Percentiles rank a stretch among this genome's conserved stretches.
Evolutionary conservation across 2,888 invertebrate species (phyloP).

Genomic region (Podotricha telesiphe): DNA sequence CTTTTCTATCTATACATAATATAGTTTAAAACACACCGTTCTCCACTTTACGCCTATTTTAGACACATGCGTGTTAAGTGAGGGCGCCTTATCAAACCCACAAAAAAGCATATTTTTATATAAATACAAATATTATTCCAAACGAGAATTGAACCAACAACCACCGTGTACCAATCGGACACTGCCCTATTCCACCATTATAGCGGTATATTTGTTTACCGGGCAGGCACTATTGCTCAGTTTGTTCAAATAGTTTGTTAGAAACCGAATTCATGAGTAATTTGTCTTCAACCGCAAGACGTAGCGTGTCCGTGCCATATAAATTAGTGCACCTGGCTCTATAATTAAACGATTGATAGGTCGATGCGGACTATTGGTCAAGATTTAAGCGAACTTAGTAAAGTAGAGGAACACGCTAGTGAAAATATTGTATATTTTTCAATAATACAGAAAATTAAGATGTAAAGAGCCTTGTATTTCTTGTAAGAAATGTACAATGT

Average conservation of each 20-base stretch:
- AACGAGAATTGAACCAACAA: not conserved
- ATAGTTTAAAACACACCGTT: no score
- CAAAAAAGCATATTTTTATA: not conserved
- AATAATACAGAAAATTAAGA: no score
- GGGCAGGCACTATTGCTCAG: not conserved
- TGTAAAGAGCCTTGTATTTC: no score
- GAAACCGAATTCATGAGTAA: conserved; percentile 26
- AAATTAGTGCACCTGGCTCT: conserved; percentile 35
- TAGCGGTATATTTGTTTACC: not conserved
- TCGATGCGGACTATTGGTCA: conserved; percentile 11
- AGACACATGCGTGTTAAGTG: no score
- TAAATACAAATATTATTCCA: not conserved
- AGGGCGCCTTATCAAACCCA: no score
- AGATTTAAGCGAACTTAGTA: not conserved
- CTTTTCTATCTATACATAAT: no score
- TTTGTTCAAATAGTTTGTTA: conserved; percentile 2
- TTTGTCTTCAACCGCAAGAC: conserved; percentile 37
- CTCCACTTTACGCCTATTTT: no score
- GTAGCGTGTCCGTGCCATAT: conserved; percentile 34
- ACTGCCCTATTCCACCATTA: not conserved
- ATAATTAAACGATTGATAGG: conserved; percentile 30
- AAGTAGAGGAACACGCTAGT: no score
- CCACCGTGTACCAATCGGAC: not conserved
- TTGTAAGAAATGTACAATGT: no score
- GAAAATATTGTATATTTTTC: no score